phyloP scores from a whole-genome alignment of 1,140 invertebrate genomes.

The Rhizoglyphus robini region DNA sequence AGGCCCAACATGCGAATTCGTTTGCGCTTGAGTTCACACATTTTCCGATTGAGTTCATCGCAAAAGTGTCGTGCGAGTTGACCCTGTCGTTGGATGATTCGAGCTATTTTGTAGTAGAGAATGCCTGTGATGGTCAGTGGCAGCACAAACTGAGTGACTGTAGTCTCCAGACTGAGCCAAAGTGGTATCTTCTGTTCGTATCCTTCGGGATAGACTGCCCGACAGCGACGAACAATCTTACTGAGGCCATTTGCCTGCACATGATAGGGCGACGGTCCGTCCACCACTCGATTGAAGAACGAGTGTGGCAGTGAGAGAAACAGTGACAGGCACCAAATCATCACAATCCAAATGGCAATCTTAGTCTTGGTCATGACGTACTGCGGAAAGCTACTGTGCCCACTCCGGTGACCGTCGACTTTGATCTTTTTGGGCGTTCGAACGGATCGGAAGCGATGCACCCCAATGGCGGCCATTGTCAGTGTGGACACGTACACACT shows the following conservation, averaged over 20 bases:
- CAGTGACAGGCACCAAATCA: conserved; percentile 38
- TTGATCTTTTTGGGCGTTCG: conserved; percentile 5
- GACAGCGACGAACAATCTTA: background rate
- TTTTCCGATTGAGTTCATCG: conserved; percentile 27
- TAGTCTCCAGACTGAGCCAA: conserved; percentile 36
- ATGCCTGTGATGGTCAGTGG: conserved; percentile 37
- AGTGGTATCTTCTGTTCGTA: background rate
- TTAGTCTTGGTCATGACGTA: conserved; percentile 42
- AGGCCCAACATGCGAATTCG: conserved; percentile 41
- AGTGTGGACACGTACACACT: conserved; percentile 40
- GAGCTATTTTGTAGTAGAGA: conserved; percentile 34
- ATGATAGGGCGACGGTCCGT: background rate
- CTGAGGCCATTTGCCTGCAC: background rate
- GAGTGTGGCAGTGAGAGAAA: conserved; percentile 39
- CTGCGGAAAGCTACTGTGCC: conserved; percentile 59
- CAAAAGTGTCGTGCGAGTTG: conserved; percentile 27
- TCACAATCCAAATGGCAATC: conserved; percentile 27
- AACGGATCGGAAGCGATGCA: conserved; percentile 39
- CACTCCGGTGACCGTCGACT: background rate
- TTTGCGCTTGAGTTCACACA: conserved; percentile 31
- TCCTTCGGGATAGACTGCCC: conserved; percentile 15
- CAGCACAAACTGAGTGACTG: conserved; percentile 40
- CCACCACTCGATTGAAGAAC: conserved; percentile 33
- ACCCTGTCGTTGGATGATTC: conserved; percentile 33
- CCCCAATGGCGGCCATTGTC: conserved; percentile 41